Base-by-base conservation (phyloP, 1,140 invertebrate genomes). In the Drosophila busckii region DNA sequence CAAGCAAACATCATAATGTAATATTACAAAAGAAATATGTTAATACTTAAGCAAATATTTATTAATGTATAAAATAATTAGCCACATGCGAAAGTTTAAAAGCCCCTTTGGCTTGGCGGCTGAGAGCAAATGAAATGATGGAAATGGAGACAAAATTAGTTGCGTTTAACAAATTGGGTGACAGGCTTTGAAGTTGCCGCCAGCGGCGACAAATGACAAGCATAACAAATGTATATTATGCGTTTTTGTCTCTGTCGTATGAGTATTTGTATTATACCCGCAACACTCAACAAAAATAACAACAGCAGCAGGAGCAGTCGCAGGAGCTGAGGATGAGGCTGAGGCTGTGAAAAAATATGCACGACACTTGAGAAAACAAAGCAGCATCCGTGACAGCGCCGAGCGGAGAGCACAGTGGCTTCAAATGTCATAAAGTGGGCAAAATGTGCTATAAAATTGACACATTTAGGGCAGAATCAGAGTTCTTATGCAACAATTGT, bases 121-220 rank as follows among this genome's bases (percentile, higher is more conserved):
- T 46, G 25, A 25, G 10, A 15, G 20, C 20, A 35, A 34, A 37
- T 8, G 19, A 6, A n/a, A 13, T 26, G 45, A 54, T 28, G 54
- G 32, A 54, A 64, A 48, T 25, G 48, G 46, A 58, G 65, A 66
- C 55, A 61, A 70, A 66, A 76, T 73, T 80, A 76, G 52, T 34
- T 56, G 69, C 70, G 75, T 82, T 82, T 76, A 85, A 85, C 82
- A 85, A 85, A 85, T 85, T 85, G 70, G 70, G 35, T 71, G 67
- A 76, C 54, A 62, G 49, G 34, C 75, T 85, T 85, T 85, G 82
- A 85, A 84, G 66, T 71, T 58, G 61, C 82, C 82, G 82, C 38
- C 45, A 44, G 17, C 45, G 49, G 67, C 64, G 70, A 85, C 82
- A 85, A 82, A 82, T 83, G 82, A 85, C 82, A 85, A 68, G 70